Base-by-base conservation (phyloP, 1,140 invertebrate genomes). In the Acromyrmex heyeri region DNA sequence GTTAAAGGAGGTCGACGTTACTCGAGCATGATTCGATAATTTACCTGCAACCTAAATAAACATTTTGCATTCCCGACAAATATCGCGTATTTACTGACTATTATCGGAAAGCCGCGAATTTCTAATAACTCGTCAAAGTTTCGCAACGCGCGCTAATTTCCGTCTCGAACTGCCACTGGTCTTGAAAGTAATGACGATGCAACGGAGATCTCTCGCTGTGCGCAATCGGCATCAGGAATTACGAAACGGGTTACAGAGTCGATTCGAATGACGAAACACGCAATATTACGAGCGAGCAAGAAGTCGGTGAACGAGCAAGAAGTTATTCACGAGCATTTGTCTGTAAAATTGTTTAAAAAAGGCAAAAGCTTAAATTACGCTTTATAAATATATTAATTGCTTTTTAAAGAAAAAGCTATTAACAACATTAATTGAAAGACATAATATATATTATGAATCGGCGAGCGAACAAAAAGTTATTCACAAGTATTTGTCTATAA, bases 41-140 rank as follows among this genome's bases (percentile, higher is more conserved):
- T 69, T 50, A 69, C 12, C 27, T 27, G 16, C 8, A 57, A 55
- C 21, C 6, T 79, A 27, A 55, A 59, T 82, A 57, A 57, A 72
- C 67, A 27, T 69, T 69, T 69, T 72, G 53, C 34, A 57, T 48
- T 59, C 21, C 24, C 14, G 50, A 18, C 34, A 44, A 73, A 72
- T 73, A 38, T 38, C 14, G 48, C 16, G 3, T 72, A 82, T 61
- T 82, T 61, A 53, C 34, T 21, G 21, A 18, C 24, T 59, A 82
- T 82, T 82, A 82, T 73, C 79, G n/a, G 38, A 62, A 10, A 79
- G 61, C 34, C n/a, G 76, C 18, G 55, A 82, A 82, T 61, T 82
- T 55, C 67, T 73, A 69, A 82, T 57, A 82, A 24, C 55, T 16
- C 64, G 34, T 24, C 76, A 30, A 24, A 27, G 55, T 73, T 73